These are phyloP conservation scores for Microtus pennsylvanicus DNA, from an alignment of 2,113 vertebrate species.

Conservation along the genomic window DNA sequence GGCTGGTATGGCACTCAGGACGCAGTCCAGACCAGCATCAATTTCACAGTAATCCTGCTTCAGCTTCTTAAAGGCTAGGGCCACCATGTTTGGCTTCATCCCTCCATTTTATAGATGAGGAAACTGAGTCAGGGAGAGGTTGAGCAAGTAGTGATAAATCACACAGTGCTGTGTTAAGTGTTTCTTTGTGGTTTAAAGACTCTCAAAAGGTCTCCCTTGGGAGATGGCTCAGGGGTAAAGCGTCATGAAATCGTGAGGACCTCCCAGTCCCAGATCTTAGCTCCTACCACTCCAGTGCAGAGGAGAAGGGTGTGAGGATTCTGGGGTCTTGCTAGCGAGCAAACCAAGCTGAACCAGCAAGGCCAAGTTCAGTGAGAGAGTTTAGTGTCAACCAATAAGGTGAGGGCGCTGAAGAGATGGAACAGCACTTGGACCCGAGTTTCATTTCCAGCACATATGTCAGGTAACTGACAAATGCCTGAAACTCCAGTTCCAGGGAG, in stretches of 20 bases:
- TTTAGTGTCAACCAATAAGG: neutral
- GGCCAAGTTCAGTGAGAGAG: neutral
- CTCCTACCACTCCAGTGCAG: no score
- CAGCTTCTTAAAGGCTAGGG: neutral
- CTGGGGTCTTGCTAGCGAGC: neutral
- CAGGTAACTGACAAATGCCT: neutral
- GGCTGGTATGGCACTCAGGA: neutral
- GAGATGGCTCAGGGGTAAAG: neutral
- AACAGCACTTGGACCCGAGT: neutral
- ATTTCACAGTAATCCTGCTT: neutral
- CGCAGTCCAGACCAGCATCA: neutral
- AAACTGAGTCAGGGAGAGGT: neutral
- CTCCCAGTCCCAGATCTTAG: neutral
- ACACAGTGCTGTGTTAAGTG: neutral
- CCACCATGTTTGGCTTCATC: neutral
- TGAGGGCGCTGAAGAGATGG: neutral
- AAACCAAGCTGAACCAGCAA: neutral
- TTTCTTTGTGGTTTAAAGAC: neutral
- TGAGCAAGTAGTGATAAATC: neutral
- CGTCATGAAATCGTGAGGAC: accelerated
- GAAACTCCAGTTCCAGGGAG: neutral
- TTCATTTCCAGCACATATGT: neutral
- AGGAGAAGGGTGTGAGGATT: neutral
- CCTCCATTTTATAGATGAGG: neutral
- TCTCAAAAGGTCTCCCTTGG: neutral